Evolutionary conservation across 2,797 vertebrate species (phyloP).

Genomic region (Sebastiscus albofasciatus): DNA sequence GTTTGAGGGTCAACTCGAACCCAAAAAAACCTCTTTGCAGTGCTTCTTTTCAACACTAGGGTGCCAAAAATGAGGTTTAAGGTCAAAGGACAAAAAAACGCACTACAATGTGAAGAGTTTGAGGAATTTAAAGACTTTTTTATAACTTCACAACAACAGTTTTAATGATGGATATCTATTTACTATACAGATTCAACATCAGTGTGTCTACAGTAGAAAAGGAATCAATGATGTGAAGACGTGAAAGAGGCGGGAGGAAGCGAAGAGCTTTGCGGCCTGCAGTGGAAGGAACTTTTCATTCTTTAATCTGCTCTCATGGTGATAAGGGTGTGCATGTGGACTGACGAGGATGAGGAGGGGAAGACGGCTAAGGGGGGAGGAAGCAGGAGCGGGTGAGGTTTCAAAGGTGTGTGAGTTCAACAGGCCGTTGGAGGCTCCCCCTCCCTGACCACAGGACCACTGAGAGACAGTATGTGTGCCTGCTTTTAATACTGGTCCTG

Average conservation of each 20-base stretch:
- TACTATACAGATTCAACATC: not conserved
- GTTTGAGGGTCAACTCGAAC: not conserved
- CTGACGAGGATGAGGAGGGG: conserved; percentile 45
- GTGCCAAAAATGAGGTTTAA: conserved; percentile 7
- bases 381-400: conserved; percentile 66
- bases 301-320: conserved; percentile 52
- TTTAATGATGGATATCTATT: not conserved
- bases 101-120: not conserved
- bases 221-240: not conserved
- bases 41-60: conserved; percentile 51
- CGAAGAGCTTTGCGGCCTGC: not conserved
- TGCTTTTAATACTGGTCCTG: conserved; percentile 88
- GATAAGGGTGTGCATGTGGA: conserved; percentile 39
- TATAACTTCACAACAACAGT: not conserved
- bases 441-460: conserved; percentile 83
- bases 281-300: conserved; percentile 37
- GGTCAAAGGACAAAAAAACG: conserved; percentile 59
- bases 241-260: not conserved
- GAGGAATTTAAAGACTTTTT: not conserved
- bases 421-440: conserved; percentile 87
- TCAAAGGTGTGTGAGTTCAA: conserved; percentile 63
- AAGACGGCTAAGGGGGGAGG: conserved; percentile 52
- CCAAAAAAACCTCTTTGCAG: not conserved
- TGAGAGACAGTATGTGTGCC: conserved; percentile 77
- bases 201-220: not conserved